These are phyloP conservation scores for Potorous gilbertii DNA, from an alignment of 2,797 vertebrate genomes.

Conservation along the genomic window DNA sequence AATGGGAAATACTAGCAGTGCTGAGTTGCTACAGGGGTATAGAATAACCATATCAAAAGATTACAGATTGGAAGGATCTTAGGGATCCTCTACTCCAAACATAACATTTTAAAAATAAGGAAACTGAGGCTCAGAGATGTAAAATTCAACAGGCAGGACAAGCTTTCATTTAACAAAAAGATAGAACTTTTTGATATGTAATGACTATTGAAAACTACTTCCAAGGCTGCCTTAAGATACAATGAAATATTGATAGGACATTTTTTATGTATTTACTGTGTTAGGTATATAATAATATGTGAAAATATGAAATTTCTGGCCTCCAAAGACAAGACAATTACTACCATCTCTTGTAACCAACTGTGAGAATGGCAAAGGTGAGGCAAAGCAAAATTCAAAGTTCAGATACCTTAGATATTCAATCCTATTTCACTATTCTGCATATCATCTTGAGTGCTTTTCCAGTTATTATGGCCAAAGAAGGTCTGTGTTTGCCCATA, in stretches of 20 bases:
- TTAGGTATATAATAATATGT: neutral
- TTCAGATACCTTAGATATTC: neutral
- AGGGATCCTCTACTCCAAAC: neutral
- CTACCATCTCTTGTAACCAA: neutral
- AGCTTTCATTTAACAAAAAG: neutral
- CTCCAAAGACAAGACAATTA: conserved; percentile 51
- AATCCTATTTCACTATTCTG: neutral
- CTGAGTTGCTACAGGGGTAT: neutral
- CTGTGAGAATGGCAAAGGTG: conserved; percentile 1
- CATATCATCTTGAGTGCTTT: neutral
- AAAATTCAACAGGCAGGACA: neutral
- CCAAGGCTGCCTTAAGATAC: neutral
- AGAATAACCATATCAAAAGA: neutral
- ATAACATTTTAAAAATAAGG: neutral
- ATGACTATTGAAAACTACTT: conserved; percentile 7
- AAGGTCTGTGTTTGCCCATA: neutral
- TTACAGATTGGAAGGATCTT: neutral
- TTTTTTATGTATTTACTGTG: neutral
- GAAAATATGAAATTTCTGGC: neutral
- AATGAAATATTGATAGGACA: neutral
- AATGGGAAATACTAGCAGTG: neutral
- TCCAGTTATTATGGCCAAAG: neutral
- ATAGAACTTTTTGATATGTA: neutral
- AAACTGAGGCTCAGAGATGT: neutral
- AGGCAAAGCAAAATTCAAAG: neutral